Conservation (phyloP, 2,888 invertebrate genomes). For the Frankliniella fusca region DNA sequence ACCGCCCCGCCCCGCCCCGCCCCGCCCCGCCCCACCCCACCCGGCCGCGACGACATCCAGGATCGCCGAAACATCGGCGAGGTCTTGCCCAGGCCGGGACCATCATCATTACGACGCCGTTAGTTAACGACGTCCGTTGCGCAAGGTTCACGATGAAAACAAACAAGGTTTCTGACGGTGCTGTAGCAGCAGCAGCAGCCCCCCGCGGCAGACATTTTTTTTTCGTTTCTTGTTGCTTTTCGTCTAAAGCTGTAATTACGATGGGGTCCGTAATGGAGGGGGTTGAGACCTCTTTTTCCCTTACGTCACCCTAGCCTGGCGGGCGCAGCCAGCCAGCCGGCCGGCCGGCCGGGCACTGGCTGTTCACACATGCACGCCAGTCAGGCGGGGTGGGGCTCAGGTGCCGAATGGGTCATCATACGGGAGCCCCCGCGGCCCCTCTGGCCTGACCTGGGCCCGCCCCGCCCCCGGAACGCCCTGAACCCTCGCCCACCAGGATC, state of each 20-base stretch:
- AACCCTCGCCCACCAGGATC: too few species aligned
- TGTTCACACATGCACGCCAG: too few species aligned
- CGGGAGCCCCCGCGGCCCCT: too few species aligned
- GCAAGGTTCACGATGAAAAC: conserved; percentile 48
- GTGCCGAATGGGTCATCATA: too few species aligned
- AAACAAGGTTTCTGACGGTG: conserved; percentile 8
- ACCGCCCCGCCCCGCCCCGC: not conserved
- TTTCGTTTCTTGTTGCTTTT: not conserved
- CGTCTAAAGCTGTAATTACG: not conserved
- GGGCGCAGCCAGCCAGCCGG: too few species aligned
- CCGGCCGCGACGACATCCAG: not conserved
- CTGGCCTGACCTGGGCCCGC: too few species aligned
- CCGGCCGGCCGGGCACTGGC: too few species aligned
- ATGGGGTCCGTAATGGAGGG: not conserved
- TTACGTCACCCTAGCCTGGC: too few species aligned
- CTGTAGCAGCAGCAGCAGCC: too few species aligned
- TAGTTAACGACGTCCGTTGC: conserved; percentile 53
- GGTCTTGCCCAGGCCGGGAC: not conserved
- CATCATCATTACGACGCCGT: conserved; percentile 42
- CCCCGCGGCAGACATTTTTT: not conserved
- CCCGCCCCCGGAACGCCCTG: too few species aligned
- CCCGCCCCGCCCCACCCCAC: not conserved
- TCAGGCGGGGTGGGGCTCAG: too few species aligned
- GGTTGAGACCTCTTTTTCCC: too few species aligned
- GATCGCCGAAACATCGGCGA: not conserved